Percentiles rank a stretch among this genome's conserved stretches.
Conservation (phyloP, 1,140 invertebrate species). For the Pogonomyrmex barbatus region DNA sequence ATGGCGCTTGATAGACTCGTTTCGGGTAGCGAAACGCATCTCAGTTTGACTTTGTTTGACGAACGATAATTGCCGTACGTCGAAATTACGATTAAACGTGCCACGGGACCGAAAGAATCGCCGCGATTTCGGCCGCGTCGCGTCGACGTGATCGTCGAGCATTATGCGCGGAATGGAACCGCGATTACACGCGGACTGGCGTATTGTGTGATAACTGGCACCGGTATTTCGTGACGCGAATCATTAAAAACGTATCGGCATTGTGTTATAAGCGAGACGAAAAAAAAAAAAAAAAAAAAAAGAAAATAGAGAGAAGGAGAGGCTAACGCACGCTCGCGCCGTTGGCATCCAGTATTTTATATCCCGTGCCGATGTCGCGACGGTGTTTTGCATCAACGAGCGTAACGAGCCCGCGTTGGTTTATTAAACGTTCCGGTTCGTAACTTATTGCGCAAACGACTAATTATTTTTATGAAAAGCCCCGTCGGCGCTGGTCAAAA, state of each 20-base stretch:
- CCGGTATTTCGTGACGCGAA: constrained; percentile 60
- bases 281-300: constrained; percentile 41
- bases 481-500: constrained; percentile 27
- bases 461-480: constrained; percentile 67
- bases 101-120: constrained; percentile 41
- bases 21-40: neutral
- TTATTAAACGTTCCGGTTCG: constrained; percentile 65
- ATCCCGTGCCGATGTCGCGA: constrained; percentile 45
- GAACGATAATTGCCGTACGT: constrained; percentile 45
- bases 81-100: constrained; percentile 53
- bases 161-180: constrained; percentile 60
- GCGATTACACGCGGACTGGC: constrained; percentile 50
- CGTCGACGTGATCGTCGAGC: constrained; percentile 49
- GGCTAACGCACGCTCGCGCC: neutral
- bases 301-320: neutral
- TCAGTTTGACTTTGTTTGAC: constrained; percentile 30
- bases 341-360: constrained; percentile 41
- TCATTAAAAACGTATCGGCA: constrained; percentile 68
- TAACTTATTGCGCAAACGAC: constrained; percentile 65
- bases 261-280: constrained; percentile 56
- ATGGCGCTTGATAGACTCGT: constrained; percentile 26
- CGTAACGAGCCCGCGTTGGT: constrained; percentile 64
- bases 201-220: constrained; percentile 47
- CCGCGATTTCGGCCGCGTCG: constrained; percentile 50
- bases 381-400: constrained; percentile 30